phyloP scores from a whole-genome alignment of 2,888 invertebrate species.

The Tenodera sinensis region DNA sequence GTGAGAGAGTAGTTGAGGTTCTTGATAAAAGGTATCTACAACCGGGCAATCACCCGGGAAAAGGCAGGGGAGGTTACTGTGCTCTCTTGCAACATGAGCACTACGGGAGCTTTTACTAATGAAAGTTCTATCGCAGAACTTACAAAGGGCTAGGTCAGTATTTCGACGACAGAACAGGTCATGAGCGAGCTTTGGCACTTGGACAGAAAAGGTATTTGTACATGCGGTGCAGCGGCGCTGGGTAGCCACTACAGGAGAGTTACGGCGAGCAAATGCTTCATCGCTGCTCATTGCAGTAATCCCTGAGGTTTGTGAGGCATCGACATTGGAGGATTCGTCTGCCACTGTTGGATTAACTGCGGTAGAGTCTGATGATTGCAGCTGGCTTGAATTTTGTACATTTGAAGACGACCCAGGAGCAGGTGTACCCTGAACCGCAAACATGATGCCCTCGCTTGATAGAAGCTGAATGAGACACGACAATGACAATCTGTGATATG shows the following conservation, averaged over 20 bases:
- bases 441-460: conserved; percentile 29
- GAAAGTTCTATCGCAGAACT: conserved; percentile 29
- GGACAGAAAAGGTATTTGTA: conserved; percentile 29
- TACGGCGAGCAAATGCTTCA: conserved; percentile 9
- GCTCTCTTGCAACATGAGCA: conserved; percentile 24
- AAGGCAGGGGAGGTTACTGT: conserved; percentile 26
- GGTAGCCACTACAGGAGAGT: background rate
- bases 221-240: conserved; percentile 28
- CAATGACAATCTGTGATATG: conserved; percentile 33
- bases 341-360: background rate
- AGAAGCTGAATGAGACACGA: conserved; percentile 31
- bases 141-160: conserved; percentile 26
- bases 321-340: conserved; percentile 21
- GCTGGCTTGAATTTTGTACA: conserved; percentile 18
- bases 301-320: conserved; percentile 26
- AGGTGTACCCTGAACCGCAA: conserved; percentile 28
- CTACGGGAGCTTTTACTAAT: conserved; percentile 17
- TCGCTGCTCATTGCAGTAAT: conserved; percentile 16
- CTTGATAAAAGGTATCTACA: conserved; percentile 22
- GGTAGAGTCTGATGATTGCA: background rate
- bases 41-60: conserved; percentile 19
- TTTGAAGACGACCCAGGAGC: conserved; percentile 25
- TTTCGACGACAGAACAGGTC: conserved; percentile 29
- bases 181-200: conserved; percentile 33
- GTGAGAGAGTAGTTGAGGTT: conserved; percentile 26